Evolutionary conservation across 1,140 invertebrate species (phyloP).

Genomic region (Meloidogyne floridensis): DNA sequence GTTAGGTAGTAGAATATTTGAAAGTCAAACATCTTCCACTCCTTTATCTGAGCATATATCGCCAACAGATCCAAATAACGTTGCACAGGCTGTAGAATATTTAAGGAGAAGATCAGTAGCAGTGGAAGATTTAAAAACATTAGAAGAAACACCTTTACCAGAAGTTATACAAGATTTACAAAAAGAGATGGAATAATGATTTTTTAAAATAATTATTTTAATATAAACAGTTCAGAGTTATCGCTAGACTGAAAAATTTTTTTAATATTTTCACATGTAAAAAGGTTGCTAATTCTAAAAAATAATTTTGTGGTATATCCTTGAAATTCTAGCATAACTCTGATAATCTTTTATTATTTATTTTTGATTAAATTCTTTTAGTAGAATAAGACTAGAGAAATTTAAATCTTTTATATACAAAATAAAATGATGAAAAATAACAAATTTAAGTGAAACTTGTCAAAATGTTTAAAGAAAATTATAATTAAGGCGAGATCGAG

Average conservation of each 20-base stretch:
- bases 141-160: slow-evolving; percentile 46
- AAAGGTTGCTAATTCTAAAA: too few relatives aligned
- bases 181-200: background rate
- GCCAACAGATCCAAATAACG: slow-evolving; percentile 32
- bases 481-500: background rate
- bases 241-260: background rate
- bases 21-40: background rate
- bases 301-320: too few relatives aligned
- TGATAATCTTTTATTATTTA: too few relatives aligned
- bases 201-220: background rate
- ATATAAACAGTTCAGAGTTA: background rate
- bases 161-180: slow-evolving; percentile 15
- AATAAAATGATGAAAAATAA: background rate
- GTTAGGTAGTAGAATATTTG: slow-evolving; percentile 10
- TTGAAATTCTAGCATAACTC: too few relatives aligned
- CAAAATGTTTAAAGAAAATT: background rate
- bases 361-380: too few relatives aligned
- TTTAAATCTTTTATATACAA: too few relatives aligned
- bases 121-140: slow-evolving; percentile 43
- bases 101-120: slow-evolving; percentile 54
- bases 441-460: background rate
- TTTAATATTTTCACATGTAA: too few relatives aligned
- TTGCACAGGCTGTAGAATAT: slow-evolving; percentile 53
- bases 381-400: too few relatives aligned
- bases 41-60: background rate